Evolutionary conservation across 2,888 invertebrate genomes (phyloP), one percentile per base, ranked within the genome.

Genomic region (Boloria euphrosyne): DNA sequence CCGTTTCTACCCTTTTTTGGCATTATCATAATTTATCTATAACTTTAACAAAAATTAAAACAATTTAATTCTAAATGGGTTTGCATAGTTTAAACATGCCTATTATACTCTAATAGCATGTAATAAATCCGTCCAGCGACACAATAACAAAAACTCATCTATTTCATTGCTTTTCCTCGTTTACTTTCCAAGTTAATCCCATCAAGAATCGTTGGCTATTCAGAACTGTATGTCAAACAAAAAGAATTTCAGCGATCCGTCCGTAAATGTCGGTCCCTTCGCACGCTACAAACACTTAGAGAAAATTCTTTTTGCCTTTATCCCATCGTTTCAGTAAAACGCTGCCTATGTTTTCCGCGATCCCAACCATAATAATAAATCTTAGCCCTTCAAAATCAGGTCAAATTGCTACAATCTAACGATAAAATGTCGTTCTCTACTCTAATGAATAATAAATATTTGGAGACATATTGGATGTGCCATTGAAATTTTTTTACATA

Each of bases 331-430:
- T 46, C 50, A 60, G 65, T 60, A 70, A 68, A 70, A 59, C 59
- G 62, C 55, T 62, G 65, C 55, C 65, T 59, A 65, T 70, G 68
- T 70, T 70, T 66, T 71, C 62, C 66, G 50, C 59, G 59, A 64
- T 50, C 63, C 53, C 52, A 53, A 60, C 65, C 60, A 63, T 67
- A 66, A 71, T 66, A 59, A 71, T 71, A 71, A 71, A 69, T 69
- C 69, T 69, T 67, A 60, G 46, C 22, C 38, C 53, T 50, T 61
- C 47, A 44, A 65, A 54, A 67, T 67, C 58, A 57, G 47, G 49
- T 13, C 31, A 18, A 59, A 59, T 59, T 49, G 59, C 31, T 17
- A 59, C 49, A 27, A 27, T 49, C 16, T 13, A 17, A 47, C 49
- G 16, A 27, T 59, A 4, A 17, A 17, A 16, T 27, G 22, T 44